Percentiles rank a stretch among this genome's conserved stretches.
phyloP scores from a whole-genome alignment of 2,113 vertebrate genomes.

The Xenus cinereus region DNA sequence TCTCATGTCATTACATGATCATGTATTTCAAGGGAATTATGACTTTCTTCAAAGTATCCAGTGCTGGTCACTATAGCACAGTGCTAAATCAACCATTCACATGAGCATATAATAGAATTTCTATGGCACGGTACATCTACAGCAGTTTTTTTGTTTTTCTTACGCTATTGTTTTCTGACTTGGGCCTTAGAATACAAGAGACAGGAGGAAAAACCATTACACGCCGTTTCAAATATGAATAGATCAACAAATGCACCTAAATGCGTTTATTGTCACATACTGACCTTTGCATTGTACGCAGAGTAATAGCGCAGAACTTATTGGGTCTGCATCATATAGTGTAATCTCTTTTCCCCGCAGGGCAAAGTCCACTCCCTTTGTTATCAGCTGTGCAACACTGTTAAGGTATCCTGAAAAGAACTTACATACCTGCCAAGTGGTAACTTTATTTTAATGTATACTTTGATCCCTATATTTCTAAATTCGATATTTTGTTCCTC shows the following conservation, averaged over 20 bases:
- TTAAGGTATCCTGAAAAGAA: conserved; percentile 12
- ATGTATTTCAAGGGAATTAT: neutral
- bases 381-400: neutral
- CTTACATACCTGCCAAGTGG: neutral
- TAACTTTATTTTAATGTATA: neutral
- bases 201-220: neutral
- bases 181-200: neutral
- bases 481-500: neutral
- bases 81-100: neutral
- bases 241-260: neutral
- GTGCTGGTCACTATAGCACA: neutral
- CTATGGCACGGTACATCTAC: neutral
- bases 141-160: neutral
- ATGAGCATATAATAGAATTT: neutral
- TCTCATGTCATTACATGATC: neutral
- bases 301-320: neutral
- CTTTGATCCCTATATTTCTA: neutral
- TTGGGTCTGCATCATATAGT: neutral
- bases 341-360: neutral
- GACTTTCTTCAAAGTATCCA: neutral
- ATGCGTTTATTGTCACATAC: neutral
- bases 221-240: neutral
- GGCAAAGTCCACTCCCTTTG: conserved; percentile 9
- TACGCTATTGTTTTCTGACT: neutral
- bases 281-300: neutral